phyloP scores from a whole-genome alignment of 2,888 invertebrate species.

The Leistus spinibarbis region DNA sequence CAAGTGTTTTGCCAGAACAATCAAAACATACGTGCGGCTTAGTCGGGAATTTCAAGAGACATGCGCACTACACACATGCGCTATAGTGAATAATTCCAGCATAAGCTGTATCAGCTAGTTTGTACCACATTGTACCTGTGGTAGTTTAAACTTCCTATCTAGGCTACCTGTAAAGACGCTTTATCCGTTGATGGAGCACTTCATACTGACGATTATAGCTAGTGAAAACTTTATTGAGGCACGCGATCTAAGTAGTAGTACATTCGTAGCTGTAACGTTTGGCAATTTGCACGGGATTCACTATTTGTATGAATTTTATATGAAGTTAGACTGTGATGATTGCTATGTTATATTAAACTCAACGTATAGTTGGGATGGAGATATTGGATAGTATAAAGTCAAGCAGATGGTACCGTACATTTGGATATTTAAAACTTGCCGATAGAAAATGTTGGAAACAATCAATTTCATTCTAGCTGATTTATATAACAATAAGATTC shows the following conservation, averaged over 20 bases:
- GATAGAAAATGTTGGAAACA: no score
- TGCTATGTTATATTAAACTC: background rate
- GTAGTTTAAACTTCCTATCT: background rate
- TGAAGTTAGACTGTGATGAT: background rate
- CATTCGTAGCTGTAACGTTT: background rate
- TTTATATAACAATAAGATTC: no score
- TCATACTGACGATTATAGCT: background rate
- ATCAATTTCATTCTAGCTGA: no score
- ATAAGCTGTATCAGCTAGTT: background rate
- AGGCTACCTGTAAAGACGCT: background rate
- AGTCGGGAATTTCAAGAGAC: no score
- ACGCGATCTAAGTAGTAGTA: background rate
- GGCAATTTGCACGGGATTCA: constrained; percentile 1
- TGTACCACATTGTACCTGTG: constrained; percentile 1
- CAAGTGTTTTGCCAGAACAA: background rate
- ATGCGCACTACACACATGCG: no score
- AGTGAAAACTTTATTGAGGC: background rate
- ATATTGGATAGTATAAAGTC: no score
- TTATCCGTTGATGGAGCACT: constrained; percentile 5
- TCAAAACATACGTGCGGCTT: background rate
- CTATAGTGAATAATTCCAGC: no score
- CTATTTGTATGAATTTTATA: constrained; percentile 3
- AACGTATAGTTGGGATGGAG: no score
- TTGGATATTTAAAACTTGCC: no score
- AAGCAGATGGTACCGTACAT: no score